These are phyloP conservation scores for Pitta sordida DNA, from an alignment of 2,113 vertebrate genomes.

Conservation along the genomic window DNA sequence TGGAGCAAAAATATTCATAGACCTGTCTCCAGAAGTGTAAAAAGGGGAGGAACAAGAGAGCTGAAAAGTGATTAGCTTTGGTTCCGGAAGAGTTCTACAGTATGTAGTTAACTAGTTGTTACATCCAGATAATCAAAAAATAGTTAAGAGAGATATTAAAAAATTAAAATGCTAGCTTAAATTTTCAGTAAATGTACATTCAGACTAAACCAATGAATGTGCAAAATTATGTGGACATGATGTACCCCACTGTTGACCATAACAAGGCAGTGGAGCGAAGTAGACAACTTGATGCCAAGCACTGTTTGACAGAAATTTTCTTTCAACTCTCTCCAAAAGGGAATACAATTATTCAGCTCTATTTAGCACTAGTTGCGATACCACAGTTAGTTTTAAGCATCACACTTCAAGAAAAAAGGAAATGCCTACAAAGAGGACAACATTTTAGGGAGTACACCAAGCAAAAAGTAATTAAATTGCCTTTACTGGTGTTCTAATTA, in stretches of 20 bases:
- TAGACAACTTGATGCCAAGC: background rate
- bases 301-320: background rate
- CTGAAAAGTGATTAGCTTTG: background rate
- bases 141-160: background rate
- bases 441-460: background rate
- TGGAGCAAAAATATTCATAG: background rate
- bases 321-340: background rate
- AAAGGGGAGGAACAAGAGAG: background rate
- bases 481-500: background rate
- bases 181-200: background rate
- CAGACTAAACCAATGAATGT: background rate
- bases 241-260: background rate
- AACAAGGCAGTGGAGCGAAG: background rate
- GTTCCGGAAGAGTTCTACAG: background rate
- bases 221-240: background rate
- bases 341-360: constrained; percentile 17
- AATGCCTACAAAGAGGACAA: background rate
- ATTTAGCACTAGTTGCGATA: background rate
- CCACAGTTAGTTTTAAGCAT: background rate
- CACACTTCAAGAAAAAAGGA: background rate
- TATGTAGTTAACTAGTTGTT: background rate
- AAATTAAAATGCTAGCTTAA: background rate
- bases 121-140: background rate
- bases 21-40: background rate
- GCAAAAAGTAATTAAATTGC: background rate